phyloP scores from a whole-genome alignment of 2,888 invertebrate genomes.

The Axea sp. region DNA sequence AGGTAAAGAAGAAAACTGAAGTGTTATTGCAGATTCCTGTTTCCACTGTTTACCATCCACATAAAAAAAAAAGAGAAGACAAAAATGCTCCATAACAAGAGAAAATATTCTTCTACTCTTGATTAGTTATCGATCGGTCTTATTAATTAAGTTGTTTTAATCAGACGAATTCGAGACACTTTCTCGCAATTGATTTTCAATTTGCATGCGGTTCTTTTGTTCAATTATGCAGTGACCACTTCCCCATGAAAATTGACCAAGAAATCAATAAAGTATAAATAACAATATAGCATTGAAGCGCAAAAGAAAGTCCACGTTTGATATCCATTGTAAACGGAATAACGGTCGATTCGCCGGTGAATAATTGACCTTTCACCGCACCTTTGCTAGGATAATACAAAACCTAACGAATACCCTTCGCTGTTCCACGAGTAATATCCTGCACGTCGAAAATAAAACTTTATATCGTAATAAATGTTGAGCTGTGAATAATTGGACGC shows the following conservation, averaged over 20 bases:
- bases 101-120: no score
- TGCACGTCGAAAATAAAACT: conserved; percentile 11
- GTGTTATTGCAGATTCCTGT: no score
- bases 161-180: not conserved
- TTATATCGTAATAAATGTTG: conserved; percentile 41
- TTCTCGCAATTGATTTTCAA: not conserved
- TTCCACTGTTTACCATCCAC: no score
- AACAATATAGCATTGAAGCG: conserved; percentile 4
- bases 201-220: not conserved
- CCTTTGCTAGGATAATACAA: conserved; percentile 50
- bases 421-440: conserved; percentile 4
- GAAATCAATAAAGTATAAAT: conserved; percentile 27
- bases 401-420: conserved; percentile 32
- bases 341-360: conserved; percentile 58
- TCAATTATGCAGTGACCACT: not conserved
- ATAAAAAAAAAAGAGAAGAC: no score
- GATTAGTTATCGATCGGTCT: no score
- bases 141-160: no score
- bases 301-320: conserved; percentile 33
- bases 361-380: conserved; percentile 62
- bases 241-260: conserved; percentile 7
- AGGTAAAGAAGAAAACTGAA: no score
- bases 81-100: no score
- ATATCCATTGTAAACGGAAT: conserved; percentile 47
- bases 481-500: conserved; percentile 32